Evolutionary conservation across 1,140 invertebrate species (phyloP).

Genomic region (Tetramorium simillimum): DNA sequence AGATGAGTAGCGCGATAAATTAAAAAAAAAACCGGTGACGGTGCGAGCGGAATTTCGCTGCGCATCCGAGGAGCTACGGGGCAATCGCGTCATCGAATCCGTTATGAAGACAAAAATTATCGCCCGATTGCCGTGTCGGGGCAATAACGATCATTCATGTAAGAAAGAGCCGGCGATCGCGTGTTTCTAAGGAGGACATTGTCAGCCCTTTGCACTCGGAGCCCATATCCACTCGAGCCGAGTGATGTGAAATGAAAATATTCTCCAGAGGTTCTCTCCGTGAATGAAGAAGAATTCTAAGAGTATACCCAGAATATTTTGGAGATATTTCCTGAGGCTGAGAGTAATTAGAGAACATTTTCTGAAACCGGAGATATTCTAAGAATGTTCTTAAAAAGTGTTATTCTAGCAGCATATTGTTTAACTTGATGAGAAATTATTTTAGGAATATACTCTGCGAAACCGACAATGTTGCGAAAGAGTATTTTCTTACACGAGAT

Average conservation of each 20-base stretch:
- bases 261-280: slow-evolving; percentile 12
- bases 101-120: slow-evolving; percentile 47
- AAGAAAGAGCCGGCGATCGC: slow-evolving; percentile 37
- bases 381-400: not conserved
- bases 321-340: not conserved
- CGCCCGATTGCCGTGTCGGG: slow-evolving; percentile 11
- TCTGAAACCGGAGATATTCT: not conserved
- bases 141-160: slow-evolving; percentile 45
- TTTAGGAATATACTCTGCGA: not conserved
- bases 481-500: not conserved
- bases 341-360: slow-evolving; percentile 6
- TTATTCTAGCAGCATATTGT: too few species aligned
- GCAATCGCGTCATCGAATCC: slow-evolving; percentile 43
- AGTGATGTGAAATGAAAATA: slow-evolving; percentile 32
- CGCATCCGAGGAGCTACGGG: not conserved
- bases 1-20: slow-evolving; percentile 41
- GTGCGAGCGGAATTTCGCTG: slow-evolving; percentile 7
- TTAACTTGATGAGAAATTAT: not conserved
- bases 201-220: slow-evolving; percentile 40
- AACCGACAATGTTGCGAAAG: not conserved
- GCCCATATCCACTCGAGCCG: slow-evolving; percentile 18
- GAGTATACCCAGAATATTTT: slow-evolving; percentile 10
- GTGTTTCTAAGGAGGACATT: slow-evolving; percentile 38
- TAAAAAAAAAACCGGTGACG: not conserved
- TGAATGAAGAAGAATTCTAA: slow-evolving; percentile 38